phyloP scores from a whole-genome alignment of 1,140 invertebrate species.

The Macrobrachium rosenbergii region DNA sequence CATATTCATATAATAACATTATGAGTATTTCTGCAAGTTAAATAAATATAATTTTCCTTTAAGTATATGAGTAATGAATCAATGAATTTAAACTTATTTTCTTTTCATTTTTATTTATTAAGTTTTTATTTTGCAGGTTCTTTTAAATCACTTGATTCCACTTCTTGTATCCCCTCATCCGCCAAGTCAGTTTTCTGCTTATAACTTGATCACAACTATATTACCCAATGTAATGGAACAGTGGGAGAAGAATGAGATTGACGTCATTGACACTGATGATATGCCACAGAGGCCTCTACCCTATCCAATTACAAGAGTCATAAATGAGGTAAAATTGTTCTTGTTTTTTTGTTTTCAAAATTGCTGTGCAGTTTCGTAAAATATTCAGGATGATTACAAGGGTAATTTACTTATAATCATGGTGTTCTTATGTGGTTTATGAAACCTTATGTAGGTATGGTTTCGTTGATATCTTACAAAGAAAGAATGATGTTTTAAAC shows the following conservation, averaged over 20 bases:
- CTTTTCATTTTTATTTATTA: neutral
- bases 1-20: no score
- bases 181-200: constrained; percentile 69
- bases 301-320: neutral
- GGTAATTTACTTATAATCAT: no score
- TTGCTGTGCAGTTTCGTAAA: no score
- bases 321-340: constrained; percentile 28
- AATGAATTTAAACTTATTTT: no score
- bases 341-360: neutral
- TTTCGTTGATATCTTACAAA: no score
- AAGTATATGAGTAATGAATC: no score
- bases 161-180: constrained; percentile 67
- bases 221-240: constrained; percentile 65
- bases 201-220: constrained; percentile 66
- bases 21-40: no score
- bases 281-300: constrained; percentile 43
- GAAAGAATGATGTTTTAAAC: no score
- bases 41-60: no score
- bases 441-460: no score
- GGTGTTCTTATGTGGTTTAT: no score
- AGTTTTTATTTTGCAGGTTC: constrained; percentile 66
- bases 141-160: constrained; percentile 70
- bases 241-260: constrained; percentile 47
- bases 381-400: no score
- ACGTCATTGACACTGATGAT: constrained; percentile 60